Evolutionary conservation across 2,797 vertebrate genomes (phyloP), one percentile per base, ranked within the genome.

Genomic region (Poecile montanus): DNA sequence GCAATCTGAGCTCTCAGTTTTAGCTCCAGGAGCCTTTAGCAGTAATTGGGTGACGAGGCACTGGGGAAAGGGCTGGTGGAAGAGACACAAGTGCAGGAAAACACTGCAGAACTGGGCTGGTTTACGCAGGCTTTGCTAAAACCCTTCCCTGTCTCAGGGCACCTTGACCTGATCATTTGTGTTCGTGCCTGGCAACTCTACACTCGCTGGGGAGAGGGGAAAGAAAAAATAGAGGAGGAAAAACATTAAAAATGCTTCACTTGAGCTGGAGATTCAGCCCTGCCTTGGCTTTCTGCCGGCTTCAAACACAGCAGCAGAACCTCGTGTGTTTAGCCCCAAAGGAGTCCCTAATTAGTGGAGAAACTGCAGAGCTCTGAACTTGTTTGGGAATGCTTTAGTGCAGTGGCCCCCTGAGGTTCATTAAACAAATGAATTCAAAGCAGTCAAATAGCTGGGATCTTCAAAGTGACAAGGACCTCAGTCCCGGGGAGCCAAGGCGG

Each of bases 281-380:
- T 54, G 45, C 51, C 78, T 89, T 92, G 96, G 88, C 73, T 74
- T 36, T 3, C 36, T 32, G 61, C 85, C 10, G 8, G 50, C 50
- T 81, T 78, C 77, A 57, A 84, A 65, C 78, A 12, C 74, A 47
- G 86, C 73, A 85, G 88, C 54, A 61, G 54, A 93, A 91, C 56
- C 80, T 89, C 85, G 82, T 25, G 71, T 86, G 78, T 36, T 86
- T 50, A 81, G 44, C 85, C 85, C 94, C 95, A 92, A 26, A 96
- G 94, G 93, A 91, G 47, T 83, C 77, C 61, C 89, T 95, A 92
- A 96, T 97, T 96, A 95, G 89, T 53, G 85, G 91, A 77, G 95
- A 63, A 91, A 71, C 79, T 75, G 85, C 86, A 86, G 65, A 82
- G 88, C 89, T 91, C 79, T 76, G 85, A 73, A 90, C 68, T 26